Conservation (phyloP, 2,888 invertebrate genomes). For the Nipponacmea schrenckii region DNA sequence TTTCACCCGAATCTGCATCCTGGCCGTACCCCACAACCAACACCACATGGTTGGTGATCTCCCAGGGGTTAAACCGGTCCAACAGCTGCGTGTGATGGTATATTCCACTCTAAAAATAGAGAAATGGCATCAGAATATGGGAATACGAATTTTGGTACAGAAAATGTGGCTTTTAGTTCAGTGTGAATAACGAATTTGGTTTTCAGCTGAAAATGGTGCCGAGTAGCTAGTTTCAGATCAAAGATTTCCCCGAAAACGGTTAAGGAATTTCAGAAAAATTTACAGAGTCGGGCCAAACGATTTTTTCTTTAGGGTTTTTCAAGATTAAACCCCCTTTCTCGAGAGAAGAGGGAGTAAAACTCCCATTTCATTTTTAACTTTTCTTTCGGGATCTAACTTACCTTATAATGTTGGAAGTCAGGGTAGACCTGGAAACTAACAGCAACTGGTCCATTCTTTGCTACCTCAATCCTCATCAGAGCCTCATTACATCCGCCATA, state of each 20-base stretch:
- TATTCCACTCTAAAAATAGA: slow-evolving; percentile 57
- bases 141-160: too few relatives aligned
- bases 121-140: neutral
- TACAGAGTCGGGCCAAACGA: too few relatives aligned
- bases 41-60: slow-evolving; percentile 69
- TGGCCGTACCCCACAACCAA: slow-evolving; percentile 69
- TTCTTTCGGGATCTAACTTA: slow-evolving; percentile 3
- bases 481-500: slow-evolving; percentile 70
- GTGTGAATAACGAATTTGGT: too few relatives aligned
- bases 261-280: too few relatives aligned
- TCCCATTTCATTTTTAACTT: too few relatives aligned
- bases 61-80: slow-evolving; percentile 66
- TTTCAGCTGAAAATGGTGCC: too few relatives aligned
- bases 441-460: slow-evolving; percentile 68
- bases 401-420: slow-evolving; percentile 61
- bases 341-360: too few relatives aligned
- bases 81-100: slow-evolving; percentile 66
- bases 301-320: too few relatives aligned
- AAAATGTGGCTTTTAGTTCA: too few relatives aligned
- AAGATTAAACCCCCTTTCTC: too few relatives aligned
- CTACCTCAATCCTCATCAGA: slow-evolving; percentile 66
- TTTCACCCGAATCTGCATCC: slow-evolving; percentile 51
- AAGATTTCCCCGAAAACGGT: too few relatives aligned
- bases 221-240: too few relatives aligned
- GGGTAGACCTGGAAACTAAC: slow-evolving; percentile 68